Conservation (phyloP, 2,888 invertebrate genomes). For the Tetranychus piercei region DNA sequence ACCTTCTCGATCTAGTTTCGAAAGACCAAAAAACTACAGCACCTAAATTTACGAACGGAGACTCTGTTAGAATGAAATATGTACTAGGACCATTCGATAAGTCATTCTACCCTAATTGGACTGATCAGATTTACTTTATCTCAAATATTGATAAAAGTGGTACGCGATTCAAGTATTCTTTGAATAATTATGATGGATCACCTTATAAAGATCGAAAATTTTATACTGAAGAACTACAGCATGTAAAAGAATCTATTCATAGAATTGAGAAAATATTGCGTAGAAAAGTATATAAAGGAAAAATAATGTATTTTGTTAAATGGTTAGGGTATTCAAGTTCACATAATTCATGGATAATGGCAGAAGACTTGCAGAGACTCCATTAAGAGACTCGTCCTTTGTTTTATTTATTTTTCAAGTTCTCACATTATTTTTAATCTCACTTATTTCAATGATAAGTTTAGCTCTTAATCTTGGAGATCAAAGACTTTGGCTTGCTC, state of each 20-base stretch:
- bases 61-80: too few relatives aligned
- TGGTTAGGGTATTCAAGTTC: neutral
- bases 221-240: slow-evolving; percentile 7
- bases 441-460: neutral
- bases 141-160: neutral
- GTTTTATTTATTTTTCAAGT: slow-evolving; percentile 7
- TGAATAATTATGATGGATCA: neutral
- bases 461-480: neutral
- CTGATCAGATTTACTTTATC: neutral
- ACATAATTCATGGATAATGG: neutral
- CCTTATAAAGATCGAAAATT: neutral
- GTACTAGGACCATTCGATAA: too few relatives aligned
- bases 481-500: neutral
- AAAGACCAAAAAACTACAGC: neutral
- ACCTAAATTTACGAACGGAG: too few relatives aligned
- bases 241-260: neutral
- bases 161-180: neutral
- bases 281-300: neutral
- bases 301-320: neutral
- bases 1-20: neutral
- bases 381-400: neutral
- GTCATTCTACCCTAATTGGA: slow-evolving; percentile 12
- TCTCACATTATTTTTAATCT: neutral
- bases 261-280: neutral
- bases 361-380: neutral